These are phyloP conservation scores for Penaeus indicus DNA, from an alignment of 1,140 invertebrate species.

Conservation along the genomic window DNA sequence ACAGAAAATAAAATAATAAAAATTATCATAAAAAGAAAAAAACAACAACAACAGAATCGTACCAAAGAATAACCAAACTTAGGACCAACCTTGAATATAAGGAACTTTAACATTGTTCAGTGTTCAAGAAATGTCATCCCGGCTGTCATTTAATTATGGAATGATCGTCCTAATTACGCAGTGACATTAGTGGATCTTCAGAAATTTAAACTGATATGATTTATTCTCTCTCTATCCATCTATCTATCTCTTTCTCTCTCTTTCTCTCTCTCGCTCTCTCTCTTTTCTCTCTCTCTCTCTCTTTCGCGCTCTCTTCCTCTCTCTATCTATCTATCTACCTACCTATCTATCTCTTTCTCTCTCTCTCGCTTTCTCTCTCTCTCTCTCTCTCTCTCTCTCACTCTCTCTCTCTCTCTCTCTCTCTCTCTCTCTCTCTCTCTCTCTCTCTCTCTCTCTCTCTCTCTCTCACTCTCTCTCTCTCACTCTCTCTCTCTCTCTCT, in stretches of 20 bases:
- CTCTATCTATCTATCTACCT: not conserved
- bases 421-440: not conserved
- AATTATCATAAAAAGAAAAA: not conserved
- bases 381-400: not conserved
- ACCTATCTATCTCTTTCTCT: not conserved
- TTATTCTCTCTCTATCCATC: not conserved
- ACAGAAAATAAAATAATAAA: not conserved
- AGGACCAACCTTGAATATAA: too few species aligned
- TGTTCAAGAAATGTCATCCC: too few species aligned
- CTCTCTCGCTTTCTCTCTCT: not conserved
- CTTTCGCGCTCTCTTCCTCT: not conserved
- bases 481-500: not conserved
- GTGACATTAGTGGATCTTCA: too few species aligned
- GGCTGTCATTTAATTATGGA: too few species aligned
- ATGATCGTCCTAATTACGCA: too few species aligned
- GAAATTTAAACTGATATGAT: not conserved
- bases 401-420: not conserved
- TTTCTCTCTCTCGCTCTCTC: not conserved
- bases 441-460: not conserved
- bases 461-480: not conserved
- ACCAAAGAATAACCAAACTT: too few species aligned
- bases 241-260: not conserved
- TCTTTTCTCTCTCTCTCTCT: not conserved
- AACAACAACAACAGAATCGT: too few species aligned
- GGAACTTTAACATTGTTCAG: too few species aligned